Base-by-base conservation (phyloP, 1,140 invertebrate genomes). In the Drosophila burlai region DNA sequence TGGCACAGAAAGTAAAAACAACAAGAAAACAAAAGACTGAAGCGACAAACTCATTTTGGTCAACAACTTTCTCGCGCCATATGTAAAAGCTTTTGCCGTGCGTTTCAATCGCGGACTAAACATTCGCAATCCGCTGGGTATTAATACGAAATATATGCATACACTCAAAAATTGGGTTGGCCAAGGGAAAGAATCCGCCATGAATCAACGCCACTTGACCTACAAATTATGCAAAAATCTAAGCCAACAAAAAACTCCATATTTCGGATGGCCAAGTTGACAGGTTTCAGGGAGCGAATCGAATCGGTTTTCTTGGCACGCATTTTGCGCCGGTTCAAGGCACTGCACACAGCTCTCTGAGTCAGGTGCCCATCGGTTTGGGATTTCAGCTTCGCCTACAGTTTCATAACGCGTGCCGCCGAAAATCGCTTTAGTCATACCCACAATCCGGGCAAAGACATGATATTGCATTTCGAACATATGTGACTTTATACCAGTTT, bases 11-110 rank as follows among this genome's bases (percentile, higher is more conserved):
- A 62, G 57, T 47, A 66, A 73, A 67, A 67, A 78, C 58, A 61
- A 64, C 60, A 77, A 49, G 47, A 49, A 85, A 85, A 83, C 81
- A 81, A 87, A 87, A 87, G 81, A 87, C 80, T 84, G 72, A 84
- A 78, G 83, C 81, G 84, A 90, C 83, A 84, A 87, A 87, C 84
- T 79, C 47, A 76, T 76, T 82, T 74, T 69, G 60, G 36, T 57
- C 71, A 61, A 59, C 64, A 86, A 85, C 82, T 87, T 87, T 87
- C 83, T 80, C 81, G 76, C 40, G 26, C 46, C 67, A 73, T 62
- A 60, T 50, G 36, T 55, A 68, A 74, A 66, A 69, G 59, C 49
- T 80, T 80, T 75, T 74, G 57, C 75, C 57, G 49, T 67, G 52
- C 54, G 69, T 59, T 60, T 54, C 69, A 50, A 72, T 71, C 43